Evolutionary conservation across 1,140 invertebrate genomes (phyloP).

Genomic region (Brachionus rotundiformis): DNA sequence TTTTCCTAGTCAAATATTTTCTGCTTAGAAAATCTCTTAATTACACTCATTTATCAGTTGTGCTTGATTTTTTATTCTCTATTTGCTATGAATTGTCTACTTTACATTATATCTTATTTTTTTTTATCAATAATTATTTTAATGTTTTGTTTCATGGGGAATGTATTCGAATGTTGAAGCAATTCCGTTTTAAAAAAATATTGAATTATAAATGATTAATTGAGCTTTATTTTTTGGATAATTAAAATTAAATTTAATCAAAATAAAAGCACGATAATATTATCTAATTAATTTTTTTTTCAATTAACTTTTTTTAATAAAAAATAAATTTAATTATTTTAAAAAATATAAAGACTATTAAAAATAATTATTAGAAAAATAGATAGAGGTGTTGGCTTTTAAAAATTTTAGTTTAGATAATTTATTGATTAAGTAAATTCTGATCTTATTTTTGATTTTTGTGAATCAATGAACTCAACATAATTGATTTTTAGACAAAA

Average conservation of each 20-base stretch:
- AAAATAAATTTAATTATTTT: too few species aligned
- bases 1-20: constrained; percentile 36
- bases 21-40: background rate
- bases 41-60: background rate
- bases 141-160: constrained; percentile 22
- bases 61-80: constrained; percentile 16
- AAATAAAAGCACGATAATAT: too few species aligned
- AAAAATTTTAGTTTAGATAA: too few species aligned
- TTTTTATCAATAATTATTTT: constrained; percentile 30
- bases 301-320: too few species aligned
- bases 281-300: background rate
- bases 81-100: constrained; percentile 27
- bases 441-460: too few species aligned
- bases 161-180: background rate
- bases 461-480: too few species aligned
- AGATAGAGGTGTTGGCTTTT: too few species aligned
- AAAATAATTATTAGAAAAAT: too few species aligned
- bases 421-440: too few species aligned
- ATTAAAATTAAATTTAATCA: too few species aligned
- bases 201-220: background rate
- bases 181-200: background rate
- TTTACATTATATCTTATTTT: constrained; percentile 31
- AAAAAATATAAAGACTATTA: too few species aligned
- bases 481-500: too few species aligned
- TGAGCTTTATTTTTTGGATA: background rate